Evolutionary conservation across 2,888 invertebrate species (phyloP).

Genomic region (Ophraella communa): DNA sequence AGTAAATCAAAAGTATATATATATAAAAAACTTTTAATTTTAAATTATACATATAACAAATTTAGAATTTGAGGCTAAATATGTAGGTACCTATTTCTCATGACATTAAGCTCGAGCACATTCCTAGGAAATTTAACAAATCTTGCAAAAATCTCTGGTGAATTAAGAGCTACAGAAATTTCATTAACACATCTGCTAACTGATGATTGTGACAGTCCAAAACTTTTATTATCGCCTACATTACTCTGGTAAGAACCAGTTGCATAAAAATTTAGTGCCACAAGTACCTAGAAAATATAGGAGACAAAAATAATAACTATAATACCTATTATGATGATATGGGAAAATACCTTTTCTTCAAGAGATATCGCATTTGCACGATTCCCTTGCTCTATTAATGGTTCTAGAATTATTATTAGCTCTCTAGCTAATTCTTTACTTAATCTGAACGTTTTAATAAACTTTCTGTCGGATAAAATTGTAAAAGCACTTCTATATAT

Average conservation of each 20-base stretch:
- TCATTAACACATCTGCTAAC: conserved; percentile 30
- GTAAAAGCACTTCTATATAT: no score
- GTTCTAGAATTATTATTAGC: no score
- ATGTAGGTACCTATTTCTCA: conserved; percentile 9
- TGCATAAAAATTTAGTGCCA: conserved; percentile 31
- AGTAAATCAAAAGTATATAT: no score
- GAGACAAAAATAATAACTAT: not conserved
- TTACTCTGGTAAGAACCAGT: conserved; percentile 31
- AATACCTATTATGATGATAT: conserved; percentile 1
- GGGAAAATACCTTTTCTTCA: conserved; percentile 7
- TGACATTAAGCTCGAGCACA: conserved; percentile 25
- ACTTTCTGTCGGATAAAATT: no score
- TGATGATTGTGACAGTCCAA: conserved; percentile 30
- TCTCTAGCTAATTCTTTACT: no score
- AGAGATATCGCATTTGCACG: conserved; percentile 3
- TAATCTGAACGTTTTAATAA: no score
- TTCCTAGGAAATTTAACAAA: conserved; percentile 30
- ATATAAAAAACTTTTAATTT: no score
- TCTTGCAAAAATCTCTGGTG: conserved; percentile 16
- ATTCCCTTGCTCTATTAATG: no score
- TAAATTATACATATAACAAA: no score
- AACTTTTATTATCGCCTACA: conserved; percentile 25
- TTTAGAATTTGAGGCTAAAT: no score
- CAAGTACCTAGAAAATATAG: conserved; percentile 19
- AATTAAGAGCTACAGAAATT: conserved; percentile 21